Evolutionary conservation across 2,797 vertebrate genomes (phyloP).

Genomic region (Esox masquinongy): DNA sequence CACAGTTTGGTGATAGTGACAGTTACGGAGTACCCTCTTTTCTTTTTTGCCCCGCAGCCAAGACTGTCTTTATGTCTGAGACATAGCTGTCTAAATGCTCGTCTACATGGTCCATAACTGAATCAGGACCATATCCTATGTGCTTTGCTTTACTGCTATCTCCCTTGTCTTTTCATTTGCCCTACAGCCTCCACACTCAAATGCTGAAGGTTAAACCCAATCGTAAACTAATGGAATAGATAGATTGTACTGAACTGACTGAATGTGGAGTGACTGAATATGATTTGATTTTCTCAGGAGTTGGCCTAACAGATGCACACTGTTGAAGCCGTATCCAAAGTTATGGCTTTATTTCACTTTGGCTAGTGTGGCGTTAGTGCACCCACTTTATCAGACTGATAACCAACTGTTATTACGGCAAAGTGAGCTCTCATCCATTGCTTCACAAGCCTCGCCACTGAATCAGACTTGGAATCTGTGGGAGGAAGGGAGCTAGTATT

Average conservation of each 20-base stretch:
- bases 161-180: slow-evolving; percentile 6
- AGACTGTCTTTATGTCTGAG: slow-evolving; percentile 37
- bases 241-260: neutral
- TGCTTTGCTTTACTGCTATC: slow-evolving; percentile 18
- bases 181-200: slow-evolving; percentile 1
- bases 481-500: slow-evolving; percentile 31
- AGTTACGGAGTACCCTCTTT: slow-evolving; percentile 38
- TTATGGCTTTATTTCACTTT: slow-evolving; percentile 45
- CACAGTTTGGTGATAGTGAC: slow-evolving; percentile 23
- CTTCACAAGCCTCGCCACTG: slow-evolving; percentile 28
- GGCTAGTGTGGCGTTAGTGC: slow-evolving; percentile 20
- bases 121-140: slow-evolving; percentile 19
- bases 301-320: slow-evolving; percentile 27
- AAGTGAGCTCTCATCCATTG: slow-evolving; percentile 26
- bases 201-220: slow-evolving; percentile 31
- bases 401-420: slow-evolving; percentile 55
- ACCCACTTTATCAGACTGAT: slow-evolving; percentile 47
- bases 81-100: slow-evolving; percentile 17
- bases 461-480: slow-evolving; percentile 43
- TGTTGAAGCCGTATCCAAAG: slow-evolving; percentile 30
- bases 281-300: slow-evolving; percentile 11
- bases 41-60: slow-evolving; percentile 35
- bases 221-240: slow-evolving; percentile 15
- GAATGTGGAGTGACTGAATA: neutral
- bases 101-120: slow-evolving; percentile 35